Evolutionary conservation across 2,113 vertebrate genomes (phyloP), one percentile per base, ranked within the genome.

Genomic region (Alosa alosa): DNA sequence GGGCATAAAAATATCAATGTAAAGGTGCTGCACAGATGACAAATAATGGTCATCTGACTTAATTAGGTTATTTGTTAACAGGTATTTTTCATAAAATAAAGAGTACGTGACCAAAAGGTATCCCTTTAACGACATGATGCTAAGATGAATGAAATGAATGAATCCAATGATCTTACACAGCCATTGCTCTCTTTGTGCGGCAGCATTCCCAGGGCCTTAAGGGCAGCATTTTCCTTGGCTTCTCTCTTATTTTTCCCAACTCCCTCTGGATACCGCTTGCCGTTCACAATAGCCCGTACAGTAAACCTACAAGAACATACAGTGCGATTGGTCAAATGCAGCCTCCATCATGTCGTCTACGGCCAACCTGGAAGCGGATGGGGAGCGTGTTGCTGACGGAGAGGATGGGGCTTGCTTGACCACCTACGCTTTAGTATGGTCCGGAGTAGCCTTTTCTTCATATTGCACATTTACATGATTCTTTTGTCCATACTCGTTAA

Each of bases 201-300:
- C 3, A 95, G 50, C 31, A 0, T 3, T 0, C 1, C 41, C 13
- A 93, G 25, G 0, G 91, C 94, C 49, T 94, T 90, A 89, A 90
- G 90, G 22, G 95, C 94, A 11, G 95, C 95, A 0, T 92, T 90
- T 25, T 93, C 90, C 83, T 83, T 94, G 4, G 95, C 95, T 55
- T 93, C 94, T 50, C 93, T 95, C 90, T 95, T 95, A 85, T 20
- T 92, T 49, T 88, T 91, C 0, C 95, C 95, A 60, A 87, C 85
- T 8, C 46, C 94, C 0, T 88, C 86, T 52, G 92, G 90, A 91
- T 92, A 95, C 0, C 0, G 1, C 17, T 87, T 82, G 4, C 84
- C 88, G 81, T 92, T 85, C 0, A 96, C 0, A 6, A 94, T 22
- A 0, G 10, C 94, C 87, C 68, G 90, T 0, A 92, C 0, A 0